These are phyloP conservation scores for Pissodes strobi DNA, from an alignment of 1,140 invertebrate genomes.

Conservation along the genomic window DNA sequence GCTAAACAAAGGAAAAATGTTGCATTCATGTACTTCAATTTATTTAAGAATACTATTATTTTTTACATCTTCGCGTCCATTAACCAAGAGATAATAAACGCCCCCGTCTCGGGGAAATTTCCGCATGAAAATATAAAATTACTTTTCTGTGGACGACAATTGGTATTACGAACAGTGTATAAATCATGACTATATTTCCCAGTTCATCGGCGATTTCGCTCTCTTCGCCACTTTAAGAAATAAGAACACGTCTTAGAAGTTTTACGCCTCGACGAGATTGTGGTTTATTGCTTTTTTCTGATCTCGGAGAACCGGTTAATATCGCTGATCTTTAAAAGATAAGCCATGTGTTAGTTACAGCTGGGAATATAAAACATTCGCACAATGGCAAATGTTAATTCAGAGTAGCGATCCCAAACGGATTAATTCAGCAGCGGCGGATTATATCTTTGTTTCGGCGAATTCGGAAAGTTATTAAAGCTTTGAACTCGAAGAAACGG, in stretches of 20 bases:
- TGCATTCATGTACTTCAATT: no score
- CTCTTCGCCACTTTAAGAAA: conserved; percentile 1
- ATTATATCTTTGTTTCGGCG: conserved; percentile 41
- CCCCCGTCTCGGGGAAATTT: no score
- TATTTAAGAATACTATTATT: no score
- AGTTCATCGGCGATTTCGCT: conserved; percentile 1
- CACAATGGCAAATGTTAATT: conserved; percentile 45
- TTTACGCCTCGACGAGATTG: conserved; percentile 5
- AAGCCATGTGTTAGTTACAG: conserved; percentile 46
- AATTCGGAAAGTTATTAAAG: conserved; percentile 10
- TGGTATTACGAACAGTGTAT: no score
- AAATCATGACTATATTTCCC: conserved; percentile 12
- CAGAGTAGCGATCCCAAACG: conserved; percentile 38
- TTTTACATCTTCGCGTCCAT: no score
- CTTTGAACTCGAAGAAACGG: neutral
- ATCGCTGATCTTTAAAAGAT: conserved; percentile 48
- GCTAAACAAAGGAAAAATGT: no score
- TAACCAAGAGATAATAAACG: no score
- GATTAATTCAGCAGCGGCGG: conserved; percentile 46
- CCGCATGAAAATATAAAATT: no score
- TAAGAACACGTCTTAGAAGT: conserved; percentile 14
- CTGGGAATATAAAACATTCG: conserved; percentile 41
- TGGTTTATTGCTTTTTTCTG: conserved; percentile 42
- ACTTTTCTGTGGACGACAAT: no score
- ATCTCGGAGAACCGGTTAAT: conserved; percentile 34